Evolutionary conservation across 2,113 vertebrate species (phyloP), one percentile per base, ranked within the genome.

Genomic region (Phylloscopus trochilus): DNA sequence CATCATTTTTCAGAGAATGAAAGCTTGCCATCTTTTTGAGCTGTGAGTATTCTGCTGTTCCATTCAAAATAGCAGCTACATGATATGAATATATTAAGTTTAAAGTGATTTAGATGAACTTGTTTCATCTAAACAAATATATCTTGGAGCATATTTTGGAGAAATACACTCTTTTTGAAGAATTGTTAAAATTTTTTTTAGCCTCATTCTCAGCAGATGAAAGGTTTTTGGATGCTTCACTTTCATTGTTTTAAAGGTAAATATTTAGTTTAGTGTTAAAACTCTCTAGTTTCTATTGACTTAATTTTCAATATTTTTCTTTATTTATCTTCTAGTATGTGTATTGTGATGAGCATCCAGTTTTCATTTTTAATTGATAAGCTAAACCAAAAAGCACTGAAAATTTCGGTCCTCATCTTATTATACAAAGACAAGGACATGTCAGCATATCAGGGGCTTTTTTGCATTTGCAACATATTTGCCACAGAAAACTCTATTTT

Each of bases 351-450:
- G 9, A 68, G 7, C 5, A 80, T 13, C 3, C 2, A 47, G 4
- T 33, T 76, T 77, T 73, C 2, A 37, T 35, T 83, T 83, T 60
- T 46, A 63, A 59, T 37, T 46, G 26, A 30, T 73, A 64, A 55
- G 31, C 5, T 73, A 80, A 68, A 63, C 18, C 8, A 76, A 76
- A 80, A 60, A 10, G 2, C 8, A 72, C 44, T 51, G 22, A 82
- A 49, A 89, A 49, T 69, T 64, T 83, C 53, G 68, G 33, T 41
- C 15, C 5, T 55, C 13, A 44, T 66, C 24, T 46, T 56, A 10
- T 18, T 69, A 28, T 7, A 31, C 4, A 53, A 44, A 69, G 82
- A 16, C 0, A 0, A 59, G 33, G 4, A n/a, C 3, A 26, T 15
- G 24, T 11, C 41, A 59, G 22, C 4, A 3, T 24, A 22, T 28